Base-by-base conservation (phyloP, 2,888 invertebrate species). In the Hyles lineata region DNA sequence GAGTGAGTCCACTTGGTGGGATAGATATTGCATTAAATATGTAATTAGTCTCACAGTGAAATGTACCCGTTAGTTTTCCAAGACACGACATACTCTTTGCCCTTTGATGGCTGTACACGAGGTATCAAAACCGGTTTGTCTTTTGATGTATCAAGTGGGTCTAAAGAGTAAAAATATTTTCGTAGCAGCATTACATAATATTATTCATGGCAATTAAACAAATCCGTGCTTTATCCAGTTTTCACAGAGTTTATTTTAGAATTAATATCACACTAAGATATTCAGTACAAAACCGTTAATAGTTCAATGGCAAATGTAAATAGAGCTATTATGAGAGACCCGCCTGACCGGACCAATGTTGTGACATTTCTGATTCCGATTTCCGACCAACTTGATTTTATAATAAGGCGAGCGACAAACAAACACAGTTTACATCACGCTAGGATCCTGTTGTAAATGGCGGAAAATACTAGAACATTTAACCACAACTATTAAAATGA, bases 271-370 rank as follows among this genome's bases (percentile, higher is more conserved):
- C 17, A n/a, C 7, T 15, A 67, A 67, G 43, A 43, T 67, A 62
- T 35, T n/a, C 35, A 4, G n/a, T n/a, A 62, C n/a, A n/a, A 23
- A 23, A 67, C 43, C 21, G 63, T 23, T 62, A 32, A 62, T 32
- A 67, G 63, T 67, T 67, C 63, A 43, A 43, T 43, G 43, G 63
- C 43, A 67, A 67, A 43, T 43, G 63, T 43, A 23, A 67, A 67
- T 67, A 17, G 21, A 43, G 63, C 5, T 23, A 23, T 50, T 63
- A 62, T 62, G 21, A 21, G 8, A 62, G 32, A 43, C 19, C n/a
- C 21, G 43, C 17, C 21, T 67, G 43, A 67, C 43, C 63, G 23
- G 43, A 43, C 5, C 43, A 23, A 11, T 4, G 23, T 67, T 67
- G 63, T 23, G 43, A 43, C 43, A 67, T 67, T 55, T 8, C 11